phyloP scores from a whole-genome alignment of 2,797 vertebrate species.

The Acomys russatus region DNA sequence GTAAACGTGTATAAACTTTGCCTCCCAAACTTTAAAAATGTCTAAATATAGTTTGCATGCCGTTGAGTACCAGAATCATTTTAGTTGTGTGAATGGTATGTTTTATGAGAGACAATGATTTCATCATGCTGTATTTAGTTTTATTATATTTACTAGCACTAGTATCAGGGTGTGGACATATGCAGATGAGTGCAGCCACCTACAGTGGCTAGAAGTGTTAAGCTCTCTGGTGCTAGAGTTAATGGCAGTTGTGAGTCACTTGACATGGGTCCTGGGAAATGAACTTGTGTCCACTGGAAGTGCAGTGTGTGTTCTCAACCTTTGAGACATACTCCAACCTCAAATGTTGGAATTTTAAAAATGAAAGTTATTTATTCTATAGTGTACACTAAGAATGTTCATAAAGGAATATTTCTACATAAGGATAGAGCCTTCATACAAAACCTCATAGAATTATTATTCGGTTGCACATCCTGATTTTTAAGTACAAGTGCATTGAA shows the following conservation, averaged over 20 bases:
- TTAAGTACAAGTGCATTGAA: conserved; percentile 3
- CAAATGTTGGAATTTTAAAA: neutral
- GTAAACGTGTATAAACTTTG: conserved; percentile 31
- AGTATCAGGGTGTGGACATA: neutral
- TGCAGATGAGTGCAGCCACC: neutral
- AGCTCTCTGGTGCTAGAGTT: neutral
- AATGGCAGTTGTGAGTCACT: neutral
- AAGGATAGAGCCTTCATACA: neutral
- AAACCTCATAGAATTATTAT: neutral
- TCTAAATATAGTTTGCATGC: conserved; percentile 33
- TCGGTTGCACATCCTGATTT: neutral
- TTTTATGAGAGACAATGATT: neutral
- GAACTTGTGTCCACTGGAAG: neutral
- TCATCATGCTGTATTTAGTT: neutral
- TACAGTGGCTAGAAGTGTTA: neutral
- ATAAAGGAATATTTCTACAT: neutral
- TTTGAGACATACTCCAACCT: neutral
- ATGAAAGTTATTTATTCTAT: neutral
- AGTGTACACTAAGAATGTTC: neutral
- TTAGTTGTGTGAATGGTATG: neutral
- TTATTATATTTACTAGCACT: neutral
- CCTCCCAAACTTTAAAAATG: neutral
- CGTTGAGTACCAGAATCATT: neutral
- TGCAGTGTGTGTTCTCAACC: neutral
- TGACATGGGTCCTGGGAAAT: neutral